Base-by-base conservation (phyloP, 2,797 vertebrate genomes). In the Heteromormyrus szaboi region DNA sequence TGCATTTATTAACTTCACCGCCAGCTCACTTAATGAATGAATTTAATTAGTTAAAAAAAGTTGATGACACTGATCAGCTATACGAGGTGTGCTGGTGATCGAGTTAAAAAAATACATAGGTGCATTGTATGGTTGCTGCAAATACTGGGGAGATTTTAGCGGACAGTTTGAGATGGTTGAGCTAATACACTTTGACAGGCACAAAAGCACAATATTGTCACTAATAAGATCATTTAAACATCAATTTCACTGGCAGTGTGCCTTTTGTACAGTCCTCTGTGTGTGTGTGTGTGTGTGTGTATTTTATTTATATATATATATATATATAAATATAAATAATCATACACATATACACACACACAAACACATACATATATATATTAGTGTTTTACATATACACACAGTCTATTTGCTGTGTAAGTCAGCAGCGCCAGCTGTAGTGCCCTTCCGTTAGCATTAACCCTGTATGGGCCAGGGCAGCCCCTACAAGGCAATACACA, bases 361-460 rank as follows among this genome's bases (percentile, higher is more conserved):
- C 33, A 33, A 0, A 37, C 37, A 37, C 37, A 37, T 0, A 37
- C 37, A 37, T 2, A 37, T 2, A 37, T 2, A 37, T 22, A 11
- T 44, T 44, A 44, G 1, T 54, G 14, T 54, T 5, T 54, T 19
- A 19, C 53, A 54, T 54, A 54, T 19, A 54, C 53, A 54, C 54
- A 33, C 88, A 37, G 65, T 46, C n/a, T 62, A 83, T 46, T 87
- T 87, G 86, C 37, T 87, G 68, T 87, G 41, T 51, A 46, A 53
- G 83, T 90, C 29, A 87, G 41, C 6, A 62, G 29, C 29, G 1
- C 9, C 51, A 19, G 50, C 44, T 33, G 12, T 5, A 50, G 2
- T 33, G 37, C 6, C 53, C 46, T 54, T 44, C 59, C 62, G 4
- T 62, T 53, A 41, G 0, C 29, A 37, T 53, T 51, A 88, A 76